phyloP scores from a whole-genome alignment of 2,113 vertebrate species.

The Heterotis niloticus region DNA sequence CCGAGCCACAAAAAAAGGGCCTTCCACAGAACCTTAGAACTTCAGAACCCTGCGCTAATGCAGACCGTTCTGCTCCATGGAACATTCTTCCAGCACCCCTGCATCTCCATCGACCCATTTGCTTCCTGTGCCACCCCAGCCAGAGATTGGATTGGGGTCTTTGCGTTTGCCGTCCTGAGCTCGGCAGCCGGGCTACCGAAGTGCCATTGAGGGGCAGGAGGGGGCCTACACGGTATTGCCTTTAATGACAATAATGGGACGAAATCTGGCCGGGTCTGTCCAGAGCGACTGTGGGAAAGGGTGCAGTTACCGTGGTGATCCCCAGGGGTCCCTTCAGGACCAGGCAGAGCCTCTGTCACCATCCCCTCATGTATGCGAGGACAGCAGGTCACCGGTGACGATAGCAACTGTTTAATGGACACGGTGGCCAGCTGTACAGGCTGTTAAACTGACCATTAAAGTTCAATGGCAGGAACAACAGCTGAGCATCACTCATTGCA shows the following conservation, averaged over 20 bases:
- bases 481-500: too few relatives aligned
- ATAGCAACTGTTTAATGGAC: not conserved
- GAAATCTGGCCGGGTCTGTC: not conserved
- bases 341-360: not conserved
- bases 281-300: not conserved
- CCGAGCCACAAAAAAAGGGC: too few relatives aligned
- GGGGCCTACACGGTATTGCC: not conserved
- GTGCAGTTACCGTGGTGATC: not conserved
- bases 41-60: too few relatives aligned
- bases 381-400: not conserved
- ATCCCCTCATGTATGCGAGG: not conserved
- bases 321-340: not conserved
- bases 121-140: too few relatives aligned
- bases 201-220: not conserved
- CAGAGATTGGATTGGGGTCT: too few relatives aligned
- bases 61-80: not conserved
- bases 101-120: too few relatives aligned
- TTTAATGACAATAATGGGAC: conserved; percentile 4
- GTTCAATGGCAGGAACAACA: too few relatives aligned
- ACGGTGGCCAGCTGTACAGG: not conserved
- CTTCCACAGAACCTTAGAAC: too few relatives aligned
- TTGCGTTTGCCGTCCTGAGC: not conserved
- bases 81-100: not conserved
- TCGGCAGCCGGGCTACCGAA: not conserved
- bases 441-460: too few relatives aligned